A percentile compares a stretch with the other conserved stretches of the same genome.
Conservation (phyloP, 2,888 invertebrate species). For the Eurytoma californica region DNA sequence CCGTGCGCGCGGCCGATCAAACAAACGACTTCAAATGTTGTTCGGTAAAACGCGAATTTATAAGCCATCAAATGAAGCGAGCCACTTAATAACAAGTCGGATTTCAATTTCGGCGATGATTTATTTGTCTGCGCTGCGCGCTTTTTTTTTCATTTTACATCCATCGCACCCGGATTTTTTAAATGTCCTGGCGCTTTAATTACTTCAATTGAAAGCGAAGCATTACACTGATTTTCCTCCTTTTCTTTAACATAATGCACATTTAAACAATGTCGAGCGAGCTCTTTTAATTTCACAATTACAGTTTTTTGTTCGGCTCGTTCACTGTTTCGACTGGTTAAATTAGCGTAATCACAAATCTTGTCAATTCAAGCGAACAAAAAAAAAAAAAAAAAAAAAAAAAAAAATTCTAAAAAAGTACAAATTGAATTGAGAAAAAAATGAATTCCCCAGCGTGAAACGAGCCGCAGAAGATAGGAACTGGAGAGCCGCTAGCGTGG, state of each 20-base stretch:
- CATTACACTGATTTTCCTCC: neutral
- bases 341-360: too few species aligned
- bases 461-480: too few species aligned
- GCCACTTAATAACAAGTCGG: conserved; percentile 17
- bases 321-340: neutral
- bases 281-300: too few species aligned
- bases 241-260: neutral
- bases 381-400: too few species aligned
- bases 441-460: too few species aligned
- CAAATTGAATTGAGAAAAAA: too few species aligned
- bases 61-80: conserved; percentile 19
- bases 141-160: neutral
- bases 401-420: too few species aligned
- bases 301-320: neutral
- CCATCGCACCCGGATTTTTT: neutral
- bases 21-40: conserved; percentile 34
- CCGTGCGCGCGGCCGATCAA: conserved; percentile 27
- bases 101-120: conserved; percentile 32
- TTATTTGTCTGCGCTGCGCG: conserved; percentile 8
- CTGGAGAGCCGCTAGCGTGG: conserved; percentile 23
- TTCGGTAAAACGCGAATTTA: conserved; percentile 24
- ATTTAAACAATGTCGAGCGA: neutral
- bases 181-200: neutral
- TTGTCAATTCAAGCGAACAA: too few species aligned
- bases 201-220: conserved; percentile 6